Base-by-base conservation (phyloP, 1,140 invertebrate genomes). In the Drosophila ogumai region DNA sequence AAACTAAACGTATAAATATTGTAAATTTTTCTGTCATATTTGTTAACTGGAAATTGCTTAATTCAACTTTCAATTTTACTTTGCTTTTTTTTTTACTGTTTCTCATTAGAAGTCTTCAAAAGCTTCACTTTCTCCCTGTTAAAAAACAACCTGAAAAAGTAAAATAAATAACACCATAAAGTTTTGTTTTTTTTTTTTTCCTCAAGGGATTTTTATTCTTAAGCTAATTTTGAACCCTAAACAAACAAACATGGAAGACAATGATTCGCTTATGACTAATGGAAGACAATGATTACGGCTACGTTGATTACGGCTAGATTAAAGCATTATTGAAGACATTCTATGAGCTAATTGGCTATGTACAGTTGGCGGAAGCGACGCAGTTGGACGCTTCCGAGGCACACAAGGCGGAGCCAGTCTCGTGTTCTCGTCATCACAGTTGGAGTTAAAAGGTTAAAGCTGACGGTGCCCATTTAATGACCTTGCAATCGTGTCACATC, bases 271-370 rank as follows among this genome's bases (percentile, higher is more conserved):
- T 86, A 81, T 34, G 3, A 41, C 82, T 86, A 68, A 61, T 90
- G 86, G 81, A 90, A 90, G 85, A 90, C 86, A 90, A 75, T 90
- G 81, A 90, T 90, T 73, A 66, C 5, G 41, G 40, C 50, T 85
- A 72, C 4, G 38, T 10, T 54, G 40, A 43, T 52, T 60, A 52
- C 32, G 31, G 4, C 28, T 38, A 55, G 34, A 9, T 76, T 71
- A 81, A 57, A 65, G 50, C 66, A 72, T 58, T 59, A 67, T 69
- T 65, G 22, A 57, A 56, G 47, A 57, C 43, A 10, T 76, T 38
- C 43, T 59, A 66, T 47, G 19, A 54, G 41, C 44, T 72, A 59
- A 1, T 44, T 56, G 32, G 19, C 54, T 74, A 64, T 76, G 47
- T 75, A 59, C 71, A 85, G 75, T 77, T 69, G 66, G 60, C 59